A percentile compares a stretch with the other conserved stretches of the same genome.
phyloP scores from a whole-genome alignment of 2,888 invertebrate genomes.

The Congeria kusceri region DNA sequence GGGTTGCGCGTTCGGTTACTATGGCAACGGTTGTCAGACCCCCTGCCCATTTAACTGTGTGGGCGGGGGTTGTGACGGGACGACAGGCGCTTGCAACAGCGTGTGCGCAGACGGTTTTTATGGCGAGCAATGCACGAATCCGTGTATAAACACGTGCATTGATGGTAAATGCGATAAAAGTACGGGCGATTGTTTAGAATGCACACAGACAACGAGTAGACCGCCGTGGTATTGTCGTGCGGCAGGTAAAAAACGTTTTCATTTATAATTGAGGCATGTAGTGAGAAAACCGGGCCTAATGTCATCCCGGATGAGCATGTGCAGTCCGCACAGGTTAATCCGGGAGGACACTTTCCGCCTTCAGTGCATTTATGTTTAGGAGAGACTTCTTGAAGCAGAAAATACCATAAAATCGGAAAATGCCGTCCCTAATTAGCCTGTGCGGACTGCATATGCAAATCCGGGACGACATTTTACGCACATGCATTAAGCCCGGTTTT shows the following conservation, averaged over 20 bases:
- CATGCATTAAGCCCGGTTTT: too few species aligned
- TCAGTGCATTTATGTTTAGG: too few species aligned
- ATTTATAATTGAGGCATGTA: neutral
- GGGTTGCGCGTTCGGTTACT: slow-evolving; percentile 54
- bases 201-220: slow-evolving; percentile 19
- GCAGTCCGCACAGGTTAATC: too few species aligned
- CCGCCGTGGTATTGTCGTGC: slow-evolving; percentile 48
- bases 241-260: slow-evolving; percentile 37
- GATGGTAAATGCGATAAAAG: slow-evolving; percentile 46
- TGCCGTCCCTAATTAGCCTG: too few species aligned
- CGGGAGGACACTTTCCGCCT: too few species aligned
- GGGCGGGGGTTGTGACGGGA: slow-evolving; percentile 32
- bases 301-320: too few species aligned
- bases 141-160: slow-evolving; percentile 49
- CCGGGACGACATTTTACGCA: too few species aligned
- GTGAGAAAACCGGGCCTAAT: too few species aligned
- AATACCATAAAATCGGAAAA: too few species aligned
- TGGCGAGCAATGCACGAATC: slow-evolving; percentile 27
- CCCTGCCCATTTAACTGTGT: slow-evolving; percentile 47
- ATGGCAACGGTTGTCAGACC: slow-evolving; percentile 35
- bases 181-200: slow-evolving; percentile 51
- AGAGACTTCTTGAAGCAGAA: too few species aligned
- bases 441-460: too few species aligned
- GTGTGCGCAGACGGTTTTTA: slow-evolving; percentile 37
- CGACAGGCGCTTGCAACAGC: slow-evolving; percentile 35